These are phyloP conservation scores for Pardosa pseudoannulata DNA, from an alignment of 2,888 invertebrate species.

Conservation along the genomic window DNA sequence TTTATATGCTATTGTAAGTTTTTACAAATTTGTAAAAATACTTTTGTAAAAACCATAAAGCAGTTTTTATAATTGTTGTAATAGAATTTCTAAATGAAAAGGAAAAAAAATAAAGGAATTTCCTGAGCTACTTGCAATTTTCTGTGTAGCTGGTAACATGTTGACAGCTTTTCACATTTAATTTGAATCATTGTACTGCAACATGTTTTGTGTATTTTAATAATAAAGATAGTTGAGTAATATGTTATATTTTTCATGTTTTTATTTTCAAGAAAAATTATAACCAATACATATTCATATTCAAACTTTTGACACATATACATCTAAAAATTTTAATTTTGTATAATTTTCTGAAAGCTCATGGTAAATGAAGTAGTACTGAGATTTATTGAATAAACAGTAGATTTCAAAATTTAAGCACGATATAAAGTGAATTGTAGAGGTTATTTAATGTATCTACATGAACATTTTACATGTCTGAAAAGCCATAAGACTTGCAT, in stretches of 20 bases:
- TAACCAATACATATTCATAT: background rate
- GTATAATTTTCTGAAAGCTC: no score
- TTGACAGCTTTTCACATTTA: constrained; percentile 64
- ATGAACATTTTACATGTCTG: no score
- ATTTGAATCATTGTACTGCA: constrained; percentile 68
- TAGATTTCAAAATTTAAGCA: no score
- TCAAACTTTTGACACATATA: no score
- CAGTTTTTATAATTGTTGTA: constrained; percentile 64
- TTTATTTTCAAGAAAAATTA: background rate
- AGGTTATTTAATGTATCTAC: no score
- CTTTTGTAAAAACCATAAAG: constrained; percentile 61
- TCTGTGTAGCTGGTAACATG: constrained; percentile 66
- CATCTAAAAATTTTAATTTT: no score
- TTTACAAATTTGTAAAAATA: constrained; percentile 61
- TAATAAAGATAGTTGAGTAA: constrained; percentile 70
- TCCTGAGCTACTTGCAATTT: constrained; percentile 63
- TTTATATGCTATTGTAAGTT: constrained; percentile 58
- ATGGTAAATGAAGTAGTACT: no score
- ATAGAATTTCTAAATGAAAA: constrained; percentile 59
- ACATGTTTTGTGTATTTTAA: constrained; percentile 72
- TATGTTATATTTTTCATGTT: background rate
- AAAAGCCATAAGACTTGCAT: no score
- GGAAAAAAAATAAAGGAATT: constrained; percentile 18
- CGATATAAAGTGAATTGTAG: no score
- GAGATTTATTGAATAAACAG: no score